These are phyloP conservation scores for Hylia prasina DNA, from an alignment of 2,113 vertebrate genomes.

Conservation along the genomic window DNA sequence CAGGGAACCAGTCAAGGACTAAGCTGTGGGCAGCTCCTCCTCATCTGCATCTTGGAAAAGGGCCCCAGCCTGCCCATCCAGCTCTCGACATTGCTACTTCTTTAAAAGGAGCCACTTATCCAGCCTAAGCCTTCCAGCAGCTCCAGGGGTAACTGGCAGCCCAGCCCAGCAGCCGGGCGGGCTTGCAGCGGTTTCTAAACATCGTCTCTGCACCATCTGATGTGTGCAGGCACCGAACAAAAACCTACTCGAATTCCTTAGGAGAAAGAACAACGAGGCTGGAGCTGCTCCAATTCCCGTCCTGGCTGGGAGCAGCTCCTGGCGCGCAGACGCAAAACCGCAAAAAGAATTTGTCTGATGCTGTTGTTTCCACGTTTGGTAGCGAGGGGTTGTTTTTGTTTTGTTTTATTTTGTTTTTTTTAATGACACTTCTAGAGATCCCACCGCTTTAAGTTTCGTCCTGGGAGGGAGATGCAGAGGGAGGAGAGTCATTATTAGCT, in stretches of 20 bases:
- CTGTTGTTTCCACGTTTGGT: background rate
- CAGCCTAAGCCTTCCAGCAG: background rate
- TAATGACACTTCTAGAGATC: background rate
- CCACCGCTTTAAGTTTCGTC: background rate
- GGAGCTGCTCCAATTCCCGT: background rate
- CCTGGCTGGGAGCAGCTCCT: background rate
- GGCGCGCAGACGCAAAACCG: accelerated
- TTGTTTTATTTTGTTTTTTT: background rate
- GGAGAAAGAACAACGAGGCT: background rate
- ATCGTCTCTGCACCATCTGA: background rate
- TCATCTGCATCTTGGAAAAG: background rate
- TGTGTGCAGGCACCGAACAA: background rate
- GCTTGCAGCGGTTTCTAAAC: background rate
- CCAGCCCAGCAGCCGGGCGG: background rate
- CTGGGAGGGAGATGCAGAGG: background rate
- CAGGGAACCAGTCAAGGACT: background rate
- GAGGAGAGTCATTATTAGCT: slow-evolving; percentile 47
- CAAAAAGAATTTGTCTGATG: background rate
- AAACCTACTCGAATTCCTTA: background rate
- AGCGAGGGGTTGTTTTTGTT: accelerated
- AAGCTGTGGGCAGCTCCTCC: background rate
- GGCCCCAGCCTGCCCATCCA: background rate
- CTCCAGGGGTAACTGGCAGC: background rate
- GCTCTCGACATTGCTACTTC: background rate
- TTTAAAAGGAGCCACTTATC: background rate